Evolutionary conservation across 2,888 invertebrate species (phyloP), one percentile per base, ranked within the genome.

Genomic region (Megastigmus dorsalis): DNA sequence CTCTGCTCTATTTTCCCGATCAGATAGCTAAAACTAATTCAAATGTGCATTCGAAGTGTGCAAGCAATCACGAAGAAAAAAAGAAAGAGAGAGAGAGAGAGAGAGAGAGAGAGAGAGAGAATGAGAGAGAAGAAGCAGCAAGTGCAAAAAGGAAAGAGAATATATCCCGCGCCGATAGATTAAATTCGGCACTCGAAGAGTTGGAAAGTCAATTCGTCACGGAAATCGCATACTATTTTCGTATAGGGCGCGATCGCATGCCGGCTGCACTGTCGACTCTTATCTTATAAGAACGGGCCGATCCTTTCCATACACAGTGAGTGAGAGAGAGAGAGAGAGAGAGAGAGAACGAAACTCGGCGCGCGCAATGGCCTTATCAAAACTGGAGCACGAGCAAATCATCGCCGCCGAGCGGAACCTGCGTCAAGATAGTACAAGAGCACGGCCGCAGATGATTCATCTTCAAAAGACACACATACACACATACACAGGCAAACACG

Each of bases 361-460:
- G n/a, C n/a, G 28, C 38, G 66, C 66, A 20, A 26, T 54, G 38
- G 57, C 52, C 66, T 75, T 67, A 75, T 75, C 75, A 75, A 71
- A 71, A 71, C 70, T 75, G 41, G 70, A 66, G 36, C 70, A 20
- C 70, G 57, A 75, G 66, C 65, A 70, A 66, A 75, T 70, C 65
- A 66, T 66, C 52, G 60, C 33, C 20, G 43, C 33, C 20, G 43
- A 65, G 36, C 74, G 69, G 74, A 75, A 70, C 65, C 65, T 55
- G 41, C 59, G 50, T 60, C 65, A 43, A 75, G 70, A 70, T 70
- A 66, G 66, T 20, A 41, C 62, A 52, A 70, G 59, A 70, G 50
- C 48, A 45, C 28, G 45, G 66, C 65, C 66, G 13, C 66, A 48
- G 38, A 69, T 70, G 60, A 70, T 60, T 75, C 70, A 70, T 70